Base-by-base conservation (phyloP, 2,888 invertebrate genomes). In the Diaperis boleti region DNA sequence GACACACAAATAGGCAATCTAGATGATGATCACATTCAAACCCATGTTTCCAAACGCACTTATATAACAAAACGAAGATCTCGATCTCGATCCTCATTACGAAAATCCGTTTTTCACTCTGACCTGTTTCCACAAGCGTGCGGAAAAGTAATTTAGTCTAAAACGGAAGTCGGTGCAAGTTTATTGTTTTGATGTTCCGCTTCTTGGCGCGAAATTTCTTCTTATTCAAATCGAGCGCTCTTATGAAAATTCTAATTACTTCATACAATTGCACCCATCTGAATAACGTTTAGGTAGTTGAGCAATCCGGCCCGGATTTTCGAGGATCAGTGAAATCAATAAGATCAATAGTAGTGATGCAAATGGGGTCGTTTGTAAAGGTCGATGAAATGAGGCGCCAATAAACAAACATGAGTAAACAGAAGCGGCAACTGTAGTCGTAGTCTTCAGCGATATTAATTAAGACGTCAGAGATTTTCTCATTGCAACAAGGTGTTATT, bases 151-250 rank as follows among this genome's bases (percentile, higher is more conserved):
- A 31, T 35, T 10, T 35, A 18, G 49, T 18, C 18, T 37, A 6
- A 39, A 35, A 22, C 52, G 52, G 52, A 52, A 52, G 52, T 37
- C 14, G 33, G 11, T 6, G 45, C 22, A 11, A n/a, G 45, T 45
- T 39, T 45, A 49, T 52, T 52, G 52, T 52, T 37, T 37, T n/a
- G 42, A n/a, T 42, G 54, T 54, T 54, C 54, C 54, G 54, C 29
- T 54, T 41, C 13, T 54, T 52, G 52, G 7, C 31, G 35, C 52
- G 14, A 52, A 13, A 49, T 35, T 47, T 47, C 33, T 35, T 26
- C 42, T 35, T 49, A 45, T 49, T 18, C 31, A 49, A 49, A 31
- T 49, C 15, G 42, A 20, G 10, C 7, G 3, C 20, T 42, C 17
- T 31, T 33, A 33, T 17, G 49, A 49, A 49, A 33, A 49, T 33